phyloP scores from a whole-genome alignment of 2,113 vertebrate genomes.

The Uria lomvia region DNA sequence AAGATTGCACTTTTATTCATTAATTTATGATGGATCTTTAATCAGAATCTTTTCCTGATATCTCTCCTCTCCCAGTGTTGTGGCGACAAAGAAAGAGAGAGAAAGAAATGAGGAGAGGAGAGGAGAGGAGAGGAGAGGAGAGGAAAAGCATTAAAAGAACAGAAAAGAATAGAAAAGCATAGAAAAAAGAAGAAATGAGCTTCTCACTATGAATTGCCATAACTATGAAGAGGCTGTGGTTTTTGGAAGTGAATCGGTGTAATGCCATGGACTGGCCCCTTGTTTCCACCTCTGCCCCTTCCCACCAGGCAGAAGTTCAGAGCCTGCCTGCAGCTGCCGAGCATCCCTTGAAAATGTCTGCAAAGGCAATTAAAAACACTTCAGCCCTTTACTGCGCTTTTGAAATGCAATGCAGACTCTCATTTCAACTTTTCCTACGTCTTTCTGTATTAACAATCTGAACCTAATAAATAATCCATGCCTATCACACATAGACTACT shows the following conservation, averaged over 20 bases:
- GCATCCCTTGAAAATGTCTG: not conserved
- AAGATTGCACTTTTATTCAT: conserved; percentile 49
- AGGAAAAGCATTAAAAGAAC: not conserved
- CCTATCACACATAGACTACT: not conserved
- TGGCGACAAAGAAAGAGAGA: conserved; percentile 8
- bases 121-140: accelerated
- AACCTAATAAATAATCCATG: not conserved
- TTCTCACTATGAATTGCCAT: not conserved
- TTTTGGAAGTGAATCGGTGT: not conserved
- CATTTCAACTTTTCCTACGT: not conserved
- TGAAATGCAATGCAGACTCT: not conserved
- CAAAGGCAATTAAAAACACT: not conserved
- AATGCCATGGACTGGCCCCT: too few species aligned
- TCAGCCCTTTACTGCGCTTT: not conserved
- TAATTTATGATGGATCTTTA: conserved; percentile 62
- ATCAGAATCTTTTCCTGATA: conserved; percentile 59
- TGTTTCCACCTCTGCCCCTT: not conserved
- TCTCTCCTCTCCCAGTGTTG: not conserved
- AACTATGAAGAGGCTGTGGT: not conserved
- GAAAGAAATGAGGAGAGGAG: not conserved
- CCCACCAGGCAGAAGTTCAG: not conserved
- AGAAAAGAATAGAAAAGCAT: not conserved
- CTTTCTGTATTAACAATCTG: not conserved
- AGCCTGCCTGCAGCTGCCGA: not conserved
- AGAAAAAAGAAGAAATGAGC: not conserved